Evolutionary conservation across 2,797 vertebrate genomes (phyloP).

Genomic region (Epinephelus malabaricus): DNA sequence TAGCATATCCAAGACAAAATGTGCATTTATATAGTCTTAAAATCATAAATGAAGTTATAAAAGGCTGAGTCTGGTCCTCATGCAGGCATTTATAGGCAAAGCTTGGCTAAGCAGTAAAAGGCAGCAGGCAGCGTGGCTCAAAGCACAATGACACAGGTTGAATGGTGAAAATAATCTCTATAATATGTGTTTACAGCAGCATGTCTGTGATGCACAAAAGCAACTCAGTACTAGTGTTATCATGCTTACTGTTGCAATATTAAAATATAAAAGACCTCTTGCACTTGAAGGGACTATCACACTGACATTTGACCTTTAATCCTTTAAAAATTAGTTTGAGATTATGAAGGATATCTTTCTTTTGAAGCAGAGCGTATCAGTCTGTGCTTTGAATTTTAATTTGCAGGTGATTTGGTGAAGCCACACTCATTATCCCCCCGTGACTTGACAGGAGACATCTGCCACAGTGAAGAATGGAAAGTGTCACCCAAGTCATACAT

Average conservation of each 20-base stretch:
- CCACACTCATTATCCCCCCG: slow-evolving; percentile 16
- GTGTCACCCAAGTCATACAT: slow-evolving; percentile 57
- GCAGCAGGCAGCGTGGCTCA: slow-evolving; percentile 63
- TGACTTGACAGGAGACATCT: slow-evolving; percentile 35
- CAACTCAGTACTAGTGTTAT: background rate
- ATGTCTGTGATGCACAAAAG: slow-evolving; percentile 1
- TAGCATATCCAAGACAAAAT: background rate
- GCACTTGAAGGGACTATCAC: background rate
- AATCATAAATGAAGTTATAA: background rate
- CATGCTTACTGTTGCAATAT: background rate
- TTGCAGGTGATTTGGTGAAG: slow-evolving; percentile 21
- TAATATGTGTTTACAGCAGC: slow-evolving; percentile 32
- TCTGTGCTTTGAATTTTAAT: background rate
- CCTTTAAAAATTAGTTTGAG: background rate
- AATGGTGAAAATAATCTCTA: slow-evolving; percentile 48
- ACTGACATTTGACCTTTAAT: slow-evolving; percentile 4
- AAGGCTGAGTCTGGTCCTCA: background rate
- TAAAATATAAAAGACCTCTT: background rate
- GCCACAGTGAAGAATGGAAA: slow-evolving; percentile 44
- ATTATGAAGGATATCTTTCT: background rate
- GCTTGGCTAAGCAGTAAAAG: slow-evolving; percentile 29
- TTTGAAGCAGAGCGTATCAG: background rate
- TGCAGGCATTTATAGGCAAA: slow-evolving; percentile 28
- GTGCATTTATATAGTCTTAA: background rate
- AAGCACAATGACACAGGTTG: slow-evolving; percentile 79